phyloP scores from a whole-genome alignment of 1,140 invertebrate genomes.

The Aphaenogaster floridana region DNA sequence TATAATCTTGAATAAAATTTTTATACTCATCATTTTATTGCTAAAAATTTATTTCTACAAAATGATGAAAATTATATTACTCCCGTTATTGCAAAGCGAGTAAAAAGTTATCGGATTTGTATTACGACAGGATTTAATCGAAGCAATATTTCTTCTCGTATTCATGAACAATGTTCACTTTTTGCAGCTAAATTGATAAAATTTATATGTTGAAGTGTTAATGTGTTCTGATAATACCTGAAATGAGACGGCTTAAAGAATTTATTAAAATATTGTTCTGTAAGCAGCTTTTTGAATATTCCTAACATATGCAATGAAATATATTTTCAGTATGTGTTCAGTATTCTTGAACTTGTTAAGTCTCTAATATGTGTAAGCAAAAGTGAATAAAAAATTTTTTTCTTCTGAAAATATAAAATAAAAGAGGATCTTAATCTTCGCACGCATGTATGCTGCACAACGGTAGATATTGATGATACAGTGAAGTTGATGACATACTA shows the following conservation, averaged over 20 bases:
- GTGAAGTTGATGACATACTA: not conserved
- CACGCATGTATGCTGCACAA: not conserved
- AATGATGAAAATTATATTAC: not conserved
- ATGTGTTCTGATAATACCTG: not conserved
- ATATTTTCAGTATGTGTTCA: not conserved
- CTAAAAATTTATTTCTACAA: constrained; percentile 5
- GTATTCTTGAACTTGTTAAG: not conserved
- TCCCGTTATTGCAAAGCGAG: not conserved
- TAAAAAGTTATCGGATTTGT: not conserved
- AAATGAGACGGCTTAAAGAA: not conserved
- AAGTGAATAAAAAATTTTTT: not conserved
- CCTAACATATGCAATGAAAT: not conserved
- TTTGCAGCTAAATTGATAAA: not conserved
- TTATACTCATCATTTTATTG: not conserved
- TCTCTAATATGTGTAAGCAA: not conserved
- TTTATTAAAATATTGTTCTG: not conserved
- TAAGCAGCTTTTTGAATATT: not conserved
- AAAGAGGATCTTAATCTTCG: not conserved
- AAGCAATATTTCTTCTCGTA: not conserved
- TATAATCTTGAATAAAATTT: constrained; percentile 40
- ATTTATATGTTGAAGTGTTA: not conserved
- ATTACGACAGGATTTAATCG: constrained; percentile 11
- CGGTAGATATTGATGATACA: not conserved
- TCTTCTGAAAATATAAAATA: not conserved
- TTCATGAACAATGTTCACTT: not conserved